Percentiles rank a stretch among this genome's conserved stretches.
These are phyloP conservation scores for Drosophila santomea DNA, from an alignment of 1,140 invertebrate species.

Conservation along the genomic window DNA sequence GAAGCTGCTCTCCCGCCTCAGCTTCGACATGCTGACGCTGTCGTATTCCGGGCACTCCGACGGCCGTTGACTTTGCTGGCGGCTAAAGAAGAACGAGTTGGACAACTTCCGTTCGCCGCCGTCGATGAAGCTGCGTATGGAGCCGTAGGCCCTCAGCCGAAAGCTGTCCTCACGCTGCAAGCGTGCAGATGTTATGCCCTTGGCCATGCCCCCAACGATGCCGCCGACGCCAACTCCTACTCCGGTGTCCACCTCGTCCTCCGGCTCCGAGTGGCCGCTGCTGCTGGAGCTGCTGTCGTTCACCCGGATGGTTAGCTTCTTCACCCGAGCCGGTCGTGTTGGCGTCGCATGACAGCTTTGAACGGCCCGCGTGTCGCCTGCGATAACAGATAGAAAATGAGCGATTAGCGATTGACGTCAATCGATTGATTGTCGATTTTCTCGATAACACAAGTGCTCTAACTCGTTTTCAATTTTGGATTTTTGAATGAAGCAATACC, in stretches of 20 bases:
- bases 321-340: slow-evolving; percentile 65
- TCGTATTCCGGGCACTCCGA: slow-evolving; percentile 69
- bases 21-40: slow-evolving; percentile 70
- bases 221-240: not conserved
- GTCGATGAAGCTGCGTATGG: slow-evolving; percentile 82
- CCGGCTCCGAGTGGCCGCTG: slow-evolving; percentile 70
- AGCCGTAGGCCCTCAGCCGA: slow-evolving; percentile 76
- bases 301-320: slow-evolving; percentile 84
- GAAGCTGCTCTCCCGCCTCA: slow-evolving; percentile 74
- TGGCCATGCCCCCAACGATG: not conserved
- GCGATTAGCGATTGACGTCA: slow-evolving; percentile 28
- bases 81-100: slow-evolving; percentile 79
- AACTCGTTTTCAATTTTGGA: not conserved
- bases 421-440: slow-evolving; percentile 9
- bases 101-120: slow-evolving; percentile 80
- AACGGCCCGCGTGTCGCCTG: slow-evolving; percentile 58
- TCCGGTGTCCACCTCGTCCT: slow-evolving; percentile 60
- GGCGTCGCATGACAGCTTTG: slow-evolving; percentile 77
- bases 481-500: not conserved
- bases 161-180: slow-evolving; percentile 80
- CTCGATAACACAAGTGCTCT: slow-evolving; percentile 1
- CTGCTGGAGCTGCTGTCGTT: slow-evolving; percentile 85
- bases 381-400: slow-evolving; percentile 28
- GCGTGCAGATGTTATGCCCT: slow-evolving; percentile 4
- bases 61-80: slow-evolving; percentile 52